Percentiles rank a stretch among this genome's conserved stretches.
These are phyloP conservation scores for Scaptomyza hsui DNA, from an alignment of 1,140 invertebrate genomes.

Conservation along the genomic window DNA sequence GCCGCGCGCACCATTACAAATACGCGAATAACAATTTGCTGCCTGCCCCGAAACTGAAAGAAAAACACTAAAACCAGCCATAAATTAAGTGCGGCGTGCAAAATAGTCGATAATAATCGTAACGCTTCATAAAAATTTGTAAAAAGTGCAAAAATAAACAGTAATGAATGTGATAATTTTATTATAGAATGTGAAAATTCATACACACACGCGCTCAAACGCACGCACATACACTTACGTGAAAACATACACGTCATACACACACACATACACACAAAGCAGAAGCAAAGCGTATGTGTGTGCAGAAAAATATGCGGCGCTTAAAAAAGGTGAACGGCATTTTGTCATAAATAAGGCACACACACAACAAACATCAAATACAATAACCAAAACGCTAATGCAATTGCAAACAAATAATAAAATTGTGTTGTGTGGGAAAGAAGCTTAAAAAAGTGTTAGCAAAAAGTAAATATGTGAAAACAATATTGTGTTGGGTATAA, in stretches of 20 bases:
- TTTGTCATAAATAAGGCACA: constrained; percentile 58
- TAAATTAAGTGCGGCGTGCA: constrained; percentile 59
- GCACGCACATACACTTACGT: constrained; percentile 12
- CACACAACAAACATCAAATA: constrained; percentile 10
- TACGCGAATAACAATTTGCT: constrained; percentile 72
- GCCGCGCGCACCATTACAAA: constrained; percentile 69
- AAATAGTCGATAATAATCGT: constrained; percentile 51
- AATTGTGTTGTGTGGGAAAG: constrained; percentile 20
- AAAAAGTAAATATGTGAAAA: constrained; percentile 30
- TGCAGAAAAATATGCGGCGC: constrained; percentile 81
- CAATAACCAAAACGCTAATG: constrained; percentile 17
- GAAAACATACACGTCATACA: constrained; percentile 11
- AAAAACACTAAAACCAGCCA: constrained; percentile 50
- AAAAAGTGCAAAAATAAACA: constrained; percentile 45
- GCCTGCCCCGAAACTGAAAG: constrained; percentile 51
- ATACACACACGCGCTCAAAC: constrained; percentile 40
- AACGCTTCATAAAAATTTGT: constrained; percentile 27
- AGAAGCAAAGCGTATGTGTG: constrained; percentile 71
- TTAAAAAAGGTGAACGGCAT: constrained; percentile 82
- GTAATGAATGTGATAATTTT: constrained; percentile 76
- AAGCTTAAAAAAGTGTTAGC: constrained; percentile 17
- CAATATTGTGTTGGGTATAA: constrained; percentile 38
- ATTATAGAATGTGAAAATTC: constrained; percentile 76
- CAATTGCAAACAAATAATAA: constrained; percentile 18
- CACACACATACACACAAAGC: constrained; percentile 18